phyloP scores from a whole-genome alignment of 2,888 invertebrate species.

The Andricus curvator region DNA sequence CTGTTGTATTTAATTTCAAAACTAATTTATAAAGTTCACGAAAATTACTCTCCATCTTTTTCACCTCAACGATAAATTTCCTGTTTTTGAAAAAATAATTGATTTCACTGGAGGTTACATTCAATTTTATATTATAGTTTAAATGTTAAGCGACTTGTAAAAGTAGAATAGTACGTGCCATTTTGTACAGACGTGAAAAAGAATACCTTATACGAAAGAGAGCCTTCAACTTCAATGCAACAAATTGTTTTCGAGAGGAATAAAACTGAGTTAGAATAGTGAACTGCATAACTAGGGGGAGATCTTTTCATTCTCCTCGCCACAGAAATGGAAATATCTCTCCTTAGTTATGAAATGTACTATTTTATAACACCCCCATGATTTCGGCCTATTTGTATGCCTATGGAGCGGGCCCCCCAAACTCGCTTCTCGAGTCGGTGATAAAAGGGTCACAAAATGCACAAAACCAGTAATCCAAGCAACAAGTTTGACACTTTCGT shows the following conservation, averaged over 20 bases:
- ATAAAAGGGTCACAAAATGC: too few relatives aligned
- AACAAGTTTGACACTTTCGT: too few relatives aligned
- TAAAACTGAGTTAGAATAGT: slow-evolving; percentile 41
- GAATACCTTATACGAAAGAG: slow-evolving; percentile 47
- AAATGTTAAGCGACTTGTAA: slow-evolving; percentile 50
- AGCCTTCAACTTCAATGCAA: slow-evolving; percentile 51
- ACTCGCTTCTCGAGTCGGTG: too few relatives aligned
- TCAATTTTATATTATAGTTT: background rate
- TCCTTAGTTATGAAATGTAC: too few relatives aligned
- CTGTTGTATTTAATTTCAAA: background rate
- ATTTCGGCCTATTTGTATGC: too few relatives aligned
- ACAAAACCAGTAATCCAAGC: too few relatives aligned
- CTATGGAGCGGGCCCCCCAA: too few relatives aligned
- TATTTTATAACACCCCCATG: too few relatives aligned
- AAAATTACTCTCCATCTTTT: background rate
- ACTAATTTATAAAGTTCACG: background rate
- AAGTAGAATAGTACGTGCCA: slow-evolving; percentile 76
- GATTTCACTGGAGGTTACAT: background rate
- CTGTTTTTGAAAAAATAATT: background rate
- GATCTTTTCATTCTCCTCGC: too few relatives aligned
- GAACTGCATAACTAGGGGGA: too few relatives aligned
- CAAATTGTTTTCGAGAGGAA: slow-evolving; percentile 42
- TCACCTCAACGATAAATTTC: background rate
- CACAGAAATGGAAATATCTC: too few relatives aligned
- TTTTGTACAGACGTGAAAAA: slow-evolving; percentile 70